These are phyloP conservation scores for Cosmia pyralina DNA, from an alignment of 2,888 invertebrate species.

Conservation along the genomic window DNA sequence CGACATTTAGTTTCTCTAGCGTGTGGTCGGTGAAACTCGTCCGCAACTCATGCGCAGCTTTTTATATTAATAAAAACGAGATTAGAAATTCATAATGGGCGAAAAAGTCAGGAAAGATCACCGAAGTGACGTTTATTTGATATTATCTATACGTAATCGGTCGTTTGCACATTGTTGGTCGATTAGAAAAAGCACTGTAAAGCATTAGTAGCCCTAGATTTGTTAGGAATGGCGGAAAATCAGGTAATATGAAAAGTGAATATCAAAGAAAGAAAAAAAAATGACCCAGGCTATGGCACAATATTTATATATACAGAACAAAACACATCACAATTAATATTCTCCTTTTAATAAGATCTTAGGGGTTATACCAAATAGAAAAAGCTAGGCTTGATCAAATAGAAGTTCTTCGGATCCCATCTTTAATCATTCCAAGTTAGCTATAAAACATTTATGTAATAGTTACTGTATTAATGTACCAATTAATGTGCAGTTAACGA, in stretches of 20 bases:
- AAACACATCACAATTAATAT: background rate
- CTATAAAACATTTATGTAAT: too few relatives aligned
- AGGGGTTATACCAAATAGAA: background rate
- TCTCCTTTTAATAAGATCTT: background rate
- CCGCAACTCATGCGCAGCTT: conserved; percentile 27
- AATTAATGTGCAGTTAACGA: background rate
- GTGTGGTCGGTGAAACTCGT: conserved; percentile 47
- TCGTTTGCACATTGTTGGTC: background rate
- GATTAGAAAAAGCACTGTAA: background rate
- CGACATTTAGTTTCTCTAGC: conserved; percentile 55
- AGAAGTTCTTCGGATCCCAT: too few relatives aligned
- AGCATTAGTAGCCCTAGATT: background rate
- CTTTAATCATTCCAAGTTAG: too few relatives aligned
- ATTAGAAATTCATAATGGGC: conserved; percentile 45
- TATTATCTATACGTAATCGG: background rate
- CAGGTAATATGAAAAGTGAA: too few relatives aligned
- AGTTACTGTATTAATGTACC: too few relatives aligned
- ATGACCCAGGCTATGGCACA: background rate
- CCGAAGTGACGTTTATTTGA: background rate
- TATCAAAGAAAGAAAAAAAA: background rate
- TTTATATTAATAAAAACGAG: conserved; percentile 44
- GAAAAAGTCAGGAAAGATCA: conserved; percentile 33
- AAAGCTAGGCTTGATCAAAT: background rate
- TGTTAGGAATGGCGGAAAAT: background rate
- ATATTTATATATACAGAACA: too few relatives aligned